A percentile compares a stretch with the other conserved stretches of the same genome.
phyloP scores from a whole-genome alignment of 2,888 invertebrate genomes.

The Polymixis lichenea region DNA sequence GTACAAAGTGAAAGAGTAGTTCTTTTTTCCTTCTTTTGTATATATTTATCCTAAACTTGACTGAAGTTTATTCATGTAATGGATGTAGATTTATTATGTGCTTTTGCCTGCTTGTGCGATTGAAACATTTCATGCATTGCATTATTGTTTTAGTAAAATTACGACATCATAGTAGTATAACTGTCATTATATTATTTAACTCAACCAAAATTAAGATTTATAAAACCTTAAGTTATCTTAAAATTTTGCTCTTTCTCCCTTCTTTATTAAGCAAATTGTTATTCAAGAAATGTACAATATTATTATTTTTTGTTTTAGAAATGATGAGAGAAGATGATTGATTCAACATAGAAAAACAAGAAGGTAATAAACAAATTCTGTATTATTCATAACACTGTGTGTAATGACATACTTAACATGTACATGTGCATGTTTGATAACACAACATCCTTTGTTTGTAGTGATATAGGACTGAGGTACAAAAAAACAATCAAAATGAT shows the following conservation, averaged over 20 bases:
- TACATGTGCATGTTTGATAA: slow-evolving; percentile 25
- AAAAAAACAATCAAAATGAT: slow-evolving; percentile 76
- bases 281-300: slow-evolving; percentile 49
- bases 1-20: not conserved
- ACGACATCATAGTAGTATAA: not conserved
- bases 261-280: not conserved
- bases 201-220: not conserved
- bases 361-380: slow-evolving; percentile 62
- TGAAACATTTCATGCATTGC: slow-evolving; percentile 31
- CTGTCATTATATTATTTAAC: not conserved
- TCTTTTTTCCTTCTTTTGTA: not conserved
- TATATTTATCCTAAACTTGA: not conserved
- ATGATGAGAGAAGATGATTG: slow-evolving; percentile 64
- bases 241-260: not conserved
- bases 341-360: slow-evolving; percentile 56
- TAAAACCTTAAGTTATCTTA: not conserved
- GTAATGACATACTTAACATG: slow-evolving; percentile 22
- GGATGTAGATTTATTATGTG: not conserved
- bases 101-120: slow-evolving; percentile 42
- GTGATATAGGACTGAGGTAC: slow-evolving; percentile 60
- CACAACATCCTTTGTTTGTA: slow-evolving; percentile 59
- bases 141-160: not conserved
- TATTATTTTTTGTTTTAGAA: slow-evolving; percentile 68
- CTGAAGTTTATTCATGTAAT: not conserved
- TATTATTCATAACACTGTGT: slow-evolving; percentile 7